Base-by-base conservation (phyloP, 2,797 vertebrate genomes). In the Anguilla marmorata region DNA sequence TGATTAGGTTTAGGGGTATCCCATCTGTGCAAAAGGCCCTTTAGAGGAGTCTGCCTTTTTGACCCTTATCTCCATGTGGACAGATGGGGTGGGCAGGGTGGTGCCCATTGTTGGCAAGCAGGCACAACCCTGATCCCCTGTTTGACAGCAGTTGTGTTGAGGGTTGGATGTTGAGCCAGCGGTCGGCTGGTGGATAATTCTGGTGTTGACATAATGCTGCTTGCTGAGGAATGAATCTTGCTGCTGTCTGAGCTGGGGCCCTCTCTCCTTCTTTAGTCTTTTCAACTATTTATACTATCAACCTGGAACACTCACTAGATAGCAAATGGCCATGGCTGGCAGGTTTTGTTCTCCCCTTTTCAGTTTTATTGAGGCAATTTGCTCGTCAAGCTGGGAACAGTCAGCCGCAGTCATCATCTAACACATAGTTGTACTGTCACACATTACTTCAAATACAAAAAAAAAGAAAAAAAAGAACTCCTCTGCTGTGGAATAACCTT, bases 41-140 rank as follows among this genome's bases (percentile, higher is more conserved):
- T 69, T 69, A 66, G 66, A 9, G 48, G 85, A 86, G 27, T 19
- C 41, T 48, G 24, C 85, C 72, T 86, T 63, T 86, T 72, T 86
- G 85, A 86, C 85, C 85, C 52, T 69, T 69, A 72, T 86, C 72
- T 86, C 6, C 37, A 74, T 63, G 85, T 48, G 63, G 24, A 69
- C 63, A 69, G 63, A 66, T 66, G 63, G 16, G 56, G 56, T 58
- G 60, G 60, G 60, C 60, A 63, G 60, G 21, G 60, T 12, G 60
- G 19, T 24, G 19, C 5, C 60, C 60, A 63, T 63, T 63, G 60
- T 21, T 63, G 60, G 60, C 60, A 21, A 24, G 60, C 63, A 69
- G 63, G 7, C 63, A n/a, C n/a, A 27, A 1, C 24, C 24, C 24
- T 27, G 63, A 69, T 69, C 63, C 63, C 8, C 24, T n/a, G 63